These are phyloP conservation scores for Sesia bembeciformis DNA, from an alignment of 2,888 invertebrate genomes.

Conservation along the genomic window DNA sequence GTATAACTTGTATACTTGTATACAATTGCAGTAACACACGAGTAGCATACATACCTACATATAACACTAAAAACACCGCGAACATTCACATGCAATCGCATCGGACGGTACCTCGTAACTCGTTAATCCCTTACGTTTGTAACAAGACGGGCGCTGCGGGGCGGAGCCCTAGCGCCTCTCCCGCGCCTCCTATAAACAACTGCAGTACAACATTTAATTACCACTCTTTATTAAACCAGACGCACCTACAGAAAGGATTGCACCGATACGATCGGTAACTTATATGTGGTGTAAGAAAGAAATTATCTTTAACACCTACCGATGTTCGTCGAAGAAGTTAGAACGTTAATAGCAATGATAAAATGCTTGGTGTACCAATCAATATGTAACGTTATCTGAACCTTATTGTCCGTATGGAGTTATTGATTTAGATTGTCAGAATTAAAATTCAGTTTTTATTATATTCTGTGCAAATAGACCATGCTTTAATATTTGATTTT, in stretches of 20 bases:
- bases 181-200: slow-evolving; percentile 53
- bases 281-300: slow-evolving; percentile 27
- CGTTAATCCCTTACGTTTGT: slow-evolving; percentile 51
- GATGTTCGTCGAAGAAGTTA: slow-evolving; percentile 4
- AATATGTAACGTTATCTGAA: no score
- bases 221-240: slow-evolving; percentile 65
- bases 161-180: slow-evolving; percentile 43
- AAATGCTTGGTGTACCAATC: no score
- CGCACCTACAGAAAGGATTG: slow-evolving; percentile 50
- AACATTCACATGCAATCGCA: no score
- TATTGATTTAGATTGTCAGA: no score
- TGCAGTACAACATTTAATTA: slow-evolving; percentile 71
- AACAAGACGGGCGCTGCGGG: slow-evolving; percentile 44
- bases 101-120: slow-evolving; percentile 15
- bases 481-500: no score
- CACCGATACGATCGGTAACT: slow-evolving; percentile 7
- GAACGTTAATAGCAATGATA: background rate
- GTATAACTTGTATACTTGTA: no score
- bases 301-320: slow-evolving; percentile 60
- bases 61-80: no score
- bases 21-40: no score
- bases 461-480: no score
- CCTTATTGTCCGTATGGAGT: no score
- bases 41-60: no score
- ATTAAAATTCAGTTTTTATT: no score